Base-by-base conservation (phyloP, 2,797 vertebrate species). In the Gambelia wislizenii region DNA sequence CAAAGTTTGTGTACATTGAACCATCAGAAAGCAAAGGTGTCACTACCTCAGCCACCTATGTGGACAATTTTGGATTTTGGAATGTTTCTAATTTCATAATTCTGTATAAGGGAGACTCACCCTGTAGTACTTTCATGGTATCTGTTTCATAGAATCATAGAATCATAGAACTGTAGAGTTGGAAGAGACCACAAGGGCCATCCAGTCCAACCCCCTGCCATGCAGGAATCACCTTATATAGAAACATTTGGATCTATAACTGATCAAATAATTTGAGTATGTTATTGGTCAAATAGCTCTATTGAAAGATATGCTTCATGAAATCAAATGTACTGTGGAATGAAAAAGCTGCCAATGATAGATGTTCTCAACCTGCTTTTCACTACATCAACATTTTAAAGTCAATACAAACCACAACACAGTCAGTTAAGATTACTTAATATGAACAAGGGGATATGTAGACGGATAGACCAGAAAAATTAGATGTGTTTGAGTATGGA, bases 171-270 rank as follows among this genome's bases (percentile, higher is more conserved):
- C n/a, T n/a, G n/a, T n/a, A n/a, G n/a, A n/a, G n/a, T n/a, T n/a
- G n/a, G n/a, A n/a, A n/a, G n/a, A n/a, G n/a, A n/a, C n/a, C n/a
- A n/a, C n/a, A n/a, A n/a, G n/a, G n/a, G n/a, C n/a, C n/a, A n/a
- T n/a, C n/a, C n/a, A n/a, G n/a, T n/a, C n/a, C n/a, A n/a, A n/a
- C n/a, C n/a, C n/a, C n/a, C n/a, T n/a, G n/a, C n/a, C n/a, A n/a
- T n/a, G n/a, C n/a, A n/a, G n/a, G n/a, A n/a, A n/a, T n/a, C n/a
- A n/a, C 98, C 97, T 97, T 97, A 97, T 96, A 98, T 95, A 97
- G 96, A 97, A 97, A 97, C 96, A 97, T 97, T n/a, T 96, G 98
- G 97, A 96, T 97, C 97, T 98, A 98, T 96, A 96, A 97, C 97
- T 95, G 95, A 97, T 94, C 96, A 96, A 96, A 97, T 86, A 97